A percentile compares a stretch with the other conserved stretches of the same genome.
These are phyloP conservation scores for Apocheima hispidaria DNA, from an alignment of 2,888 invertebrate species.

Conservation along the genomic window DNA sequence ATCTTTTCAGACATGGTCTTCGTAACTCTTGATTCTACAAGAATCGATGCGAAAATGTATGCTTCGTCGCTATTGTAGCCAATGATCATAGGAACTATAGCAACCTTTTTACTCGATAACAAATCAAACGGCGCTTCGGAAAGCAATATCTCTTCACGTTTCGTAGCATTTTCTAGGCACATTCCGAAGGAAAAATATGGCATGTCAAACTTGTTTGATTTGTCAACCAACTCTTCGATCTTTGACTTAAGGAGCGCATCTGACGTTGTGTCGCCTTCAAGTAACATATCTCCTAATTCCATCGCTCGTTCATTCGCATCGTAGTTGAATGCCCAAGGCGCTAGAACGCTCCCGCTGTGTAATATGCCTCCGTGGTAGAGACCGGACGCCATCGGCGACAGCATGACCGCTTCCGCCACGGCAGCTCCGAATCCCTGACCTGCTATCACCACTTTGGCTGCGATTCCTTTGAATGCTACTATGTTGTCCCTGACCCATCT, in stretches of 20 bases:
- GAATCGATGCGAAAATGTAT: slow-evolving; percentile 67
- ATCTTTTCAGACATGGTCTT: slow-evolving; percentile 53
- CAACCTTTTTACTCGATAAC: slow-evolving; percentile 53
- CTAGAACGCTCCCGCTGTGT: slow-evolving; percentile 74
- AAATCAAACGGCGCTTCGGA: slow-evolving; percentile 64
- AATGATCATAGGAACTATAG: slow-evolving; percentile 68
- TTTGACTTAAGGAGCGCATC: slow-evolving; percentile 50
- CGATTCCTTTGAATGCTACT: slow-evolving; percentile 74
- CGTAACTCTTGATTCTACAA: slow-evolving; percentile 56
- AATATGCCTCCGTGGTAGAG: slow-evolving; percentile 73
- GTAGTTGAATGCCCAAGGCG: slow-evolving; percentile 76
- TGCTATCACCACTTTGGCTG: slow-evolving; percentile 66
- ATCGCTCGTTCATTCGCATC: slow-evolving; percentile 66
- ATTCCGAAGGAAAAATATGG: slow-evolving; percentile 75
- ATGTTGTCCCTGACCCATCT: slow-evolving; percentile 79
- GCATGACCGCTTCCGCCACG: slow-evolving; percentile 66
- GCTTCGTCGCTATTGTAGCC: slow-evolving; percentile 76
- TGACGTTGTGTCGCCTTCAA: slow-evolving; percentile 44
- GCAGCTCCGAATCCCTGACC: slow-evolving; percentile 78
- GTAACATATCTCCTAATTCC: slow-evolving; percentile 50
- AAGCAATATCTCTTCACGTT: slow-evolving; percentile 66
- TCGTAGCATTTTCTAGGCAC: slow-evolving; percentile 66
- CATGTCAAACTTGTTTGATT: slow-evolving; percentile 57
- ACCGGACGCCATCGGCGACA: slow-evolving; percentile 63
- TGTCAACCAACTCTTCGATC: slow-evolving; percentile 55